Base-by-base conservation (phyloP, 2,888 invertebrate species). In the Syritta pipiens region DNA sequence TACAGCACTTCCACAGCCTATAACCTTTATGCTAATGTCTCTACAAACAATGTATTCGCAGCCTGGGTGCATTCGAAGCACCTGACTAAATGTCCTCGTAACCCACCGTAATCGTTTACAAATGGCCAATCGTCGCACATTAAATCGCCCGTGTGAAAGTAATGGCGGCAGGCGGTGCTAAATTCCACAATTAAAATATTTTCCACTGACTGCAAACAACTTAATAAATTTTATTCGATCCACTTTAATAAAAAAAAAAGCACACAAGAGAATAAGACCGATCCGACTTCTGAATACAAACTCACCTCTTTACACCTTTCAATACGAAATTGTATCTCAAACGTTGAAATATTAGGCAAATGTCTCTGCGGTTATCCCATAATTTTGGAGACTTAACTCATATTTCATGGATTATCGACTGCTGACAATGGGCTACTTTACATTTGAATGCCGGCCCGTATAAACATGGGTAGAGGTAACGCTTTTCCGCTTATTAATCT, bases 391-490 rank as follows among this genome's bases (percentile, higher is more conserved):
- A 37, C 37, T 55, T 55, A 55, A 10, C 26, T 26, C 55, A 26
- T 55, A 55, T 55, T 40, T 55, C 26, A 55, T 26, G 37, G 55
- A 55, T 55, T 55, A 55, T 17, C 10, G 24, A 35, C 17, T 14
- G 37, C 10, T 3, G 6, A 24, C 55, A 55, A 55, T 55, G 17
- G 10, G 10, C 55, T 35, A 22, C 26, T 55, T 55, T 37, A n/a
- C 55, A 55, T 55, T 22, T 40, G 55, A 55, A 55, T 55, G 55
- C 37, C 0, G 24, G 17, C 3, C 17, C 37, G 26, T 17, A 55
- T 24, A 40, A 55, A 55, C 55, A 55, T 35, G 55, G 12, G 55
- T 26, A 55, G 40, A 55, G 55, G 24, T 17, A 26, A 55, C 17
- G 55, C 20, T 35, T 35, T 35, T 32, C 30, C 12, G 20, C 35